Evolutionary conservation across 1,140 invertebrate species (phyloP), one percentile per base, ranked within the genome.

Genomic region (Penaeus chinensis): DNA sequence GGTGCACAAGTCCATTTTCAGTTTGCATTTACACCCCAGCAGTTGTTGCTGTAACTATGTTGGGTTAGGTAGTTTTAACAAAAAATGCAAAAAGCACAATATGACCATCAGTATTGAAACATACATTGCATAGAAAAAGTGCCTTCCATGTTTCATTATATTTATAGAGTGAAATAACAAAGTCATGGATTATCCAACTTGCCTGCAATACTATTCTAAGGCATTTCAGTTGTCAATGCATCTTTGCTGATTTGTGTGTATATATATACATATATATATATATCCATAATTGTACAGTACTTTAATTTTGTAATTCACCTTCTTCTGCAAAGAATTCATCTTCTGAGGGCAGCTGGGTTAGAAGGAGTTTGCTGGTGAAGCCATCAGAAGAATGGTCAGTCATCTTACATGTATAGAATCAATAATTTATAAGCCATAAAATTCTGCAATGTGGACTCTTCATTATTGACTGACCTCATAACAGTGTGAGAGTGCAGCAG

Each of bases 81-180:
- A 27, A 74, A 65, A 66, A 54, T 87, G 32, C 61, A 86, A 86
- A 79, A 86, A 87, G 85, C 85, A 87, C 85, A 87, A 87, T 82
- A 82, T 63, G 24, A 82, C 54, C 74, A 74, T 86, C 66, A 78
- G 66, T 87, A 65, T 77, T 77, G 62, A 81, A 76, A 82, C 82
- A 60, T 69, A 37, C 79, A 82, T 82, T 82, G 85, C 85, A 87
- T 87, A 82, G 78, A 87, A 87, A 54, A 87, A 87, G 81, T 82
- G 80, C 80, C 86, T 83, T 85, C 63, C 69, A 80, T 77, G 47
- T 87, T 86, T 80, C 74, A 27, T 37, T 69, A 80, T 79, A 81
- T 80, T 42, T 86, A 86, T 86, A 80, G 81, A 80, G 42, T 66
- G 24, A 71, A 83, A 83, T 63, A 65, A 81, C 80, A 42, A 63